Evolutionary conservation across 2,888 invertebrate species (phyloP).

Genomic region (Ellobium chinense): DNA sequence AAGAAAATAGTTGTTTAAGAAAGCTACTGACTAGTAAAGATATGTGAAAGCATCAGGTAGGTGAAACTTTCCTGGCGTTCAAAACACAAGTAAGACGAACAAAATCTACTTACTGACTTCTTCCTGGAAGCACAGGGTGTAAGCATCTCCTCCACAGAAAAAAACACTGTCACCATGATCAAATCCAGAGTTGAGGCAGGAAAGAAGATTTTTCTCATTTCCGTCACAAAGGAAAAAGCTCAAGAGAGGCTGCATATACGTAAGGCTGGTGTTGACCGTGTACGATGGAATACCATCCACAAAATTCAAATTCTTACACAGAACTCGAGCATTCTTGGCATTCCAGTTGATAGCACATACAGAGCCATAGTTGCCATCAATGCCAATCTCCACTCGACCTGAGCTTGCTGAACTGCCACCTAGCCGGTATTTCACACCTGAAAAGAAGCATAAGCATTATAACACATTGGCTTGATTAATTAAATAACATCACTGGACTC

Average conservation of each 20-base stretch:
- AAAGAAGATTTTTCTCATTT: slow-evolving; percentile 61
- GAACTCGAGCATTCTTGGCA: slow-evolving; percentile 63
- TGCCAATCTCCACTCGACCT: slow-evolving; percentile 72
- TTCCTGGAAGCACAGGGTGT: slow-evolving; percentile 65
- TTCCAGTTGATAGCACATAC: slow-evolving; percentile 71
- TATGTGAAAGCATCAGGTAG: too few species aligned
- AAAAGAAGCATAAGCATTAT: background rate
- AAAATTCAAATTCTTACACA: slow-evolving; percentile 66
- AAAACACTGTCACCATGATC: slow-evolving; percentile 59
- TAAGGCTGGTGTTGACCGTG: slow-evolving; percentile 48
- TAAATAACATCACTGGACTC: too few species aligned
- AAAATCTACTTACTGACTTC: slow-evolving; percentile 61
- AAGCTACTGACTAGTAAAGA: too few species aligned
- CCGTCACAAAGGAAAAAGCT: slow-evolving; percentile 64
- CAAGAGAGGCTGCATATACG: slow-evolving; percentile 18
- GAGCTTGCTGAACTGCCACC: slow-evolving; percentile 43
- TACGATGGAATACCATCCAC: slow-evolving; percentile 64
- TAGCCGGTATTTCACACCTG: slow-evolving; percentile 63
- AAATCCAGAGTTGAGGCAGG: slow-evolving; percentile 71
- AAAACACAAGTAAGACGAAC: too few species aligned
- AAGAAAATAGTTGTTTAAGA: too few species aligned
- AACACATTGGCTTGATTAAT: too few species aligned
- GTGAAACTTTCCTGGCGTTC: too few species aligned
- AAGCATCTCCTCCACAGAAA: slow-evolving; percentile 67
- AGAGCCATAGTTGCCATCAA: slow-evolving; percentile 66